Base-by-base conservation (phyloP, 2,113 vertebrate species). In the Rafetus swinhoei region DNA sequence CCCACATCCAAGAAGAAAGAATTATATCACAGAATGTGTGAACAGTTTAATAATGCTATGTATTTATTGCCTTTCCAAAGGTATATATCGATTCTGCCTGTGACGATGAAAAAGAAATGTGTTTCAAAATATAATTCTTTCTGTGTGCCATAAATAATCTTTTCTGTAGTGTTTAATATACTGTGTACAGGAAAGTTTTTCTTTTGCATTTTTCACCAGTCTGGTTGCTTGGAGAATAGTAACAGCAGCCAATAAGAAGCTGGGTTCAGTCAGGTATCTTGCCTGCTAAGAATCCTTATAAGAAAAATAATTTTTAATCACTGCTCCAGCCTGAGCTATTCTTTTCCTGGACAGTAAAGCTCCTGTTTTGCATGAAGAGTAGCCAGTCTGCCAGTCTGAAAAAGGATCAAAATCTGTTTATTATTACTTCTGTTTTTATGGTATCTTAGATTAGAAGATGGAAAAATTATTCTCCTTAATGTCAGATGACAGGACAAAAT, bases 171-270 rank as follows among this genome's bases (percentile, higher is more conserved):
- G 22, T 76, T 50, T 45, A 21, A 76, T 76, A 45, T 76, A 24
- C 35, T 76, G 74, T 25, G 22, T 45, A 4, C 55, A 4, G 21
- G 3, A 81, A 14, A 79, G 53, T 65, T 56, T 56, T 53, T 72
- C 80, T 16, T 19, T 57, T 12, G 74, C 39, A 7, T 0, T 0
- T 3, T 57, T 3, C 22, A 14, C 5, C 2, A 52, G 1, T 86
- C 84, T 35, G 50, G 27, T 95, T 60, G 54, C 76, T 88, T 59
- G 72, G 21, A 88, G 91, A 82, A 54, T 90, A 80, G 57, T 19
- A 14, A 52, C 21, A 52, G 0, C 27, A 94, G 45, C 27, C 24
- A 35, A 8, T 80, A 72, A 88, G 32, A 91, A 88, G 27, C 16
- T 95, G 52, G 12, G 35, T 86, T 94, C 25, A 91, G 3, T 9